Evolutionary conservation across 1,140 invertebrate species (phyloP), one percentile per base, ranked within the genome.

Genomic region (Pseudobourletiella spinata): DNA sequence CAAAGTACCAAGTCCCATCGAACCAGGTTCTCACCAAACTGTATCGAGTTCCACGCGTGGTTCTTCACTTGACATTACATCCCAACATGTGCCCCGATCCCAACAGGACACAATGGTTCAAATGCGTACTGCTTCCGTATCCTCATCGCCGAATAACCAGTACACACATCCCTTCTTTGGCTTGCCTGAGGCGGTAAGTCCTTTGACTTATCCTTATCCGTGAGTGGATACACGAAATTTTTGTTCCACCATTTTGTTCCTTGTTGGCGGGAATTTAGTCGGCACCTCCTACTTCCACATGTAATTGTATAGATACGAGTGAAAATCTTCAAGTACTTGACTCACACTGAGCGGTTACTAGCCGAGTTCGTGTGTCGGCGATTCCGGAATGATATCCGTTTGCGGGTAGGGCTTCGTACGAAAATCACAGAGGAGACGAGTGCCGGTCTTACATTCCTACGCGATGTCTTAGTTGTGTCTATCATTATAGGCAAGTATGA

Each of bases 381-480:
- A 20, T 56, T 63, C 24, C 26, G 65, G 20, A 66, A 63, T 50
- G 65, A 66, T n/a, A 63, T 66, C 18, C 56, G 65, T 2, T 30
- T 63, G 11, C 18, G 65, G n/a, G 65, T 59, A 1, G 65, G 65
- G 1, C 48, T 66, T 4, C 11, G 35, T 18, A 35, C 51, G 1
- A 30, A 51, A 24, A 18, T 66, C 20, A 32, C 20, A 1, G 65
- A 63, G 16, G 30, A 26, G 15, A 59, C 61, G 25, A 26, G 20
- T 18, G 8, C n/a, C 6, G 65, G 65, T 1, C 25, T 60, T 15
- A 57, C 60, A 4, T 63, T 60, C 29, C 35, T 59, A 46, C 29
- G 65, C 26, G 65, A 66, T 57, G 30, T 66, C 8, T 30, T 66
- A n/a, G 55, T 66, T 3, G 48, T 51, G 3, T 51, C 65, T 1